Conservation (phyloP, 2,113 vertebrate genomes). For the Danionella cerebrum region DNA sequence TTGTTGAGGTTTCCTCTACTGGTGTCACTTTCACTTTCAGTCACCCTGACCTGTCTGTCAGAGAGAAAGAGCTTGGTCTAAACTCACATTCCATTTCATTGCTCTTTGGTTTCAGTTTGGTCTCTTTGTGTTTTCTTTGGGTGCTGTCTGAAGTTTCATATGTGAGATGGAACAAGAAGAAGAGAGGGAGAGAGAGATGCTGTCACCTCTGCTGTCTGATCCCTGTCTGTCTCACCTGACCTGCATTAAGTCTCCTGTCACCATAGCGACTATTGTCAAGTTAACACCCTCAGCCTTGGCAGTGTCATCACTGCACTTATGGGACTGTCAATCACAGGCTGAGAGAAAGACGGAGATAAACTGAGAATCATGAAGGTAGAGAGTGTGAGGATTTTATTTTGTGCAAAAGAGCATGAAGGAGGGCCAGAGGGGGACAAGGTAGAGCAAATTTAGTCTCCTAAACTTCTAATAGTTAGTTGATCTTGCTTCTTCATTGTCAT, state of each 20-base stretch:
- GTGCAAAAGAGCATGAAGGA: conserved; percentile 16
- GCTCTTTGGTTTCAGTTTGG: background rate
- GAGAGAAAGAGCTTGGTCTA: conserved; percentile 2
- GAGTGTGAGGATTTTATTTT: conserved; percentile 11
- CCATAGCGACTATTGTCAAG: conserved; percentile 56
- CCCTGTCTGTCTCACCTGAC: background rate
- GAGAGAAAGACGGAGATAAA: conserved; percentile 36
- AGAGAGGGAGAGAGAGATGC: conserved; percentile 27
- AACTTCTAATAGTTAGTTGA: background rate
- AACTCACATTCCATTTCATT: background rate
- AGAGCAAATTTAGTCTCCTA: no score
- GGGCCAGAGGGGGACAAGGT: conserved; percentile 43
- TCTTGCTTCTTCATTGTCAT: background rate
- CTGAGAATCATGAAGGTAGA: conserved; percentile 17
- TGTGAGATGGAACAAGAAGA: conserved; percentile 21
- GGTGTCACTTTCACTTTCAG: background rate
- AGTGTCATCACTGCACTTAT: conserved; percentile 67
- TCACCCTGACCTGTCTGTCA: background rate
- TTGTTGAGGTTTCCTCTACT: background rate
- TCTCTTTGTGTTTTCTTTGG: background rate
- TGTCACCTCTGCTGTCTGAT: conserved; percentile 29
- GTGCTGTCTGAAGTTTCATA: background rate
- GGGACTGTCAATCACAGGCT: conserved; percentile 61
- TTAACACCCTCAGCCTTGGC: conserved; percentile 52
- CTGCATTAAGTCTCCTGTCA: conserved; percentile 53